Conservation (phyloP, 1,140 invertebrate species). For the Delia radicum region DNA sequence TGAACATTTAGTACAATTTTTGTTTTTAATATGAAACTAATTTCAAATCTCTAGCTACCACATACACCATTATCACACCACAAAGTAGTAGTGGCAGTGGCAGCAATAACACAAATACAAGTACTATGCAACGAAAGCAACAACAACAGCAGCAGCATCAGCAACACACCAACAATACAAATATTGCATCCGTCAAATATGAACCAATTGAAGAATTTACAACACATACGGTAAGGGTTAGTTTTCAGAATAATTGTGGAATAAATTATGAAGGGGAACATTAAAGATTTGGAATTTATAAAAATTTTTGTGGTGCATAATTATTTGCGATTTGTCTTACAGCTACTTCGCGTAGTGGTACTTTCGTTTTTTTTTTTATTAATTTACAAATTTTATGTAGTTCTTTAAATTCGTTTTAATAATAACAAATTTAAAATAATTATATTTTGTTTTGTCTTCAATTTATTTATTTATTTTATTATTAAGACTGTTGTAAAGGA, state of each 20-base stretch:
- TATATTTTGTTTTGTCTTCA: slow-evolving; percentile 12
- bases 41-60: slow-evolving; percentile 36
- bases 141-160: slow-evolving; percentile 17
- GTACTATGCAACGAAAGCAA: background rate
- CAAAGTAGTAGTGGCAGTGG: slow-evolving; percentile 37
- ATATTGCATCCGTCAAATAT: slow-evolving; percentile 26
- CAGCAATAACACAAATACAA: too few species aligned
- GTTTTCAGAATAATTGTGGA: too few species aligned
- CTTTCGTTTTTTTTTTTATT: too few species aligned
- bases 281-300: too few species aligned
- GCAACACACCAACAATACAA: slow-evolving; percentile 33
- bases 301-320: background rate
- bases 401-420: too few species aligned
- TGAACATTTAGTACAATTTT: background rate
- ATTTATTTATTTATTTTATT: background rate
- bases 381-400: too few species aligned
- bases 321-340: background rate
- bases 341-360: too few species aligned
- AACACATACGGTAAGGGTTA: slow-evolving; percentile 21
- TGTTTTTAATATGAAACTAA: too few species aligned
- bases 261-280: too few species aligned
- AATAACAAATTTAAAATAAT: background rate
- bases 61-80: slow-evolving; percentile 43
- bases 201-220: slow-evolving; percentile 24
- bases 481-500: slow-evolving; percentile 27